Conservation (phyloP, 1,140 invertebrate genomes). For the Thaumetopoea pityocampa region DNA sequence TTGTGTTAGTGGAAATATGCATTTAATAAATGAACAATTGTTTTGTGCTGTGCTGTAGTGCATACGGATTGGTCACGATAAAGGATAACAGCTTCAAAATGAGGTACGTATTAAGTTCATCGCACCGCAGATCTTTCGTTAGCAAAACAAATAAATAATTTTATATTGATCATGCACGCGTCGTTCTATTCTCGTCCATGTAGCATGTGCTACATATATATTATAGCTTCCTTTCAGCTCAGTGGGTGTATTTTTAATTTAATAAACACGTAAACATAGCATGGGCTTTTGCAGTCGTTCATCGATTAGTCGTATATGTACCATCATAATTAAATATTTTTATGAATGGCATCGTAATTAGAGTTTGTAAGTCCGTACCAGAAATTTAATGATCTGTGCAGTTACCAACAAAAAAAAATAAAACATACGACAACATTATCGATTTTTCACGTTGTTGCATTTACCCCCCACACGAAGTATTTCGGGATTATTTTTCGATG, state of each 20-base stretch:
- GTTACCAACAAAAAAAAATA: slow-evolving; percentile 11
- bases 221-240: slow-evolving; percentile 41
- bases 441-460: slow-evolving; percentile 20
- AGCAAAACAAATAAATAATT: slow-evolving; percentile 65
- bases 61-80: slow-evolving; percentile 64
- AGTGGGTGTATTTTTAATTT: slow-evolving; percentile 28
- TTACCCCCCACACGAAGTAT: slow-evolving; percentile 23
- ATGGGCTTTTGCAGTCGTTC: slow-evolving; percentile 26
- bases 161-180: slow-evolving; percentile 28
- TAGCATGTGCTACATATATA: slow-evolving; percentile 39
- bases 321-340: slow-evolving; percentile 21
- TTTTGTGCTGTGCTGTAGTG: slow-evolving; percentile 66
- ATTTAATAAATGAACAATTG: slow-evolving; percentile 68
- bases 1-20: slow-evolving; percentile 65
- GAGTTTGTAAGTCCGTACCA: slow-evolving; percentile 30
- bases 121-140: slow-evolving; percentile 49
- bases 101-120: slow-evolving; percentile 65
- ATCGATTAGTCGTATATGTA: slow-evolving; percentile 57
- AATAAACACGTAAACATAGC: slow-evolving; percentile 54
- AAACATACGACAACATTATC: slow-evolving; percentile 15
- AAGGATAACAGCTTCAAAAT: slow-evolving; percentile 63
- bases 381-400: slow-evolving; percentile 15
- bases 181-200: slow-evolving; percentile 46
- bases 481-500: slow-evolving; percentile 5
- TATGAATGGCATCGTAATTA: neutral